Evolutionary conservation across 2,113 vertebrate genomes (phyloP).

Genomic region (Sitta europaea): DNA sequence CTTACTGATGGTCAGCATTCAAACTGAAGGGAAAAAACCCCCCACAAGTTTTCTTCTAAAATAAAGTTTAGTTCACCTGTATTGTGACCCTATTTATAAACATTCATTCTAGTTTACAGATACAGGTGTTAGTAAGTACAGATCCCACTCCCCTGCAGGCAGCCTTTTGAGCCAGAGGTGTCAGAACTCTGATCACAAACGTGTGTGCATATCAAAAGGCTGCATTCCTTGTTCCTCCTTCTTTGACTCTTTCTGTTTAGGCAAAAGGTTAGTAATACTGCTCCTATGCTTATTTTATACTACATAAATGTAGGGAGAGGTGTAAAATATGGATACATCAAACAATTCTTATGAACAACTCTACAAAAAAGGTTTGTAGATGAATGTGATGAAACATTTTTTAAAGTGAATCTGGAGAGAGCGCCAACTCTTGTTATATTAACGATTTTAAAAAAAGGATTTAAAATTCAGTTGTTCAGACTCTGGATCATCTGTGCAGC

Average conservation of each 20-base stretch:
- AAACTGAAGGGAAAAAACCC: not conserved
- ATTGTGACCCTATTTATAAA: not conserved
- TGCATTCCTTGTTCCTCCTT: not conserved
- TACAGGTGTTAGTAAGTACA: not conserved
- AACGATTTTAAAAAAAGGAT: not conserved
- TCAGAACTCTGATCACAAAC: not conserved
- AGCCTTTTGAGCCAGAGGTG: not conserved
- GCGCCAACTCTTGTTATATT: not conserved
- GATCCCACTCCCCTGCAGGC: not conserved
- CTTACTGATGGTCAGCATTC: not conserved
- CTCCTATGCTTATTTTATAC: not conserved
- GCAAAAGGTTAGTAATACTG: not conserved
- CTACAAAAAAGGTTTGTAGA: not conserved
- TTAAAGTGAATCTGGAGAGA: not conserved
- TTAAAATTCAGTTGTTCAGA: not conserved
- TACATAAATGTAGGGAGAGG: not conserved
- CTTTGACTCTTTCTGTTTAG: not conserved
- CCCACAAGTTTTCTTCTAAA: not conserved
- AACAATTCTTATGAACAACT: not conserved
- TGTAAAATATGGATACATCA: not conserved
- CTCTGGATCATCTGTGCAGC: not conserved
- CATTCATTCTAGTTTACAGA: not conserved
- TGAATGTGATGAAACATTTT: not conserved
- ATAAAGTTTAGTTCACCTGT: not conserved
- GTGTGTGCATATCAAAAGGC: rapidly evolving